Percentiles rank a stretch among this genome's conserved stretches.
Evolutionary conservation across 37 sponge, comb jelly and placozoan genomes (phyloP).

Genomic region (Halichondria panicea): DNA sequence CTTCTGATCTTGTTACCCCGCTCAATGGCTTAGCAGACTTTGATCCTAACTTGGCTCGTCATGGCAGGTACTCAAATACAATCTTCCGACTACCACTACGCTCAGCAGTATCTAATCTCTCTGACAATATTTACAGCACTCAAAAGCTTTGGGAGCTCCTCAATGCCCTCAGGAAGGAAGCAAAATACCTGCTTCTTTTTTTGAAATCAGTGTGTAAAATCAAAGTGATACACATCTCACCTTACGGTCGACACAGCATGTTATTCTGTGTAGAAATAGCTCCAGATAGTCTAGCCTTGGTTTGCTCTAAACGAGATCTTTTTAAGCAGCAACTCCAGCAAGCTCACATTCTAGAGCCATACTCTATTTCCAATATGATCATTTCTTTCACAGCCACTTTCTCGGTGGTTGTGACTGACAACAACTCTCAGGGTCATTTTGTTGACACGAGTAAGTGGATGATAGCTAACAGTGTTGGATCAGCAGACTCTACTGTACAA

Average conservation of each 20-base stretch:
- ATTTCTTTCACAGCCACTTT: conserved; percentile 1
- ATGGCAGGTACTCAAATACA: conserved; percentile 57
- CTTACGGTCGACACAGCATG: background rate
- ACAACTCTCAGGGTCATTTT: background rate
- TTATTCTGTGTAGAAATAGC: background rate
- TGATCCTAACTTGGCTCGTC: too few relatives aligned
- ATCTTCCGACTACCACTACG: conserved; percentile 84
- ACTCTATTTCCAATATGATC: background rate
- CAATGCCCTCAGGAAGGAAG: conserved; percentile 28
- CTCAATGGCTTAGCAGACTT: too few relatives aligned
- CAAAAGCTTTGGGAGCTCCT: conserved; percentile 26
- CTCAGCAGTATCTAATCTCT: conserved; percentile 38
- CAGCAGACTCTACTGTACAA: background rate
- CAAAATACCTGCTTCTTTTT: conserved; percentile 54
- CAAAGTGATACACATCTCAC: conserved; percentile 31
- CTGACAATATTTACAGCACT: conserved; percentile 23
- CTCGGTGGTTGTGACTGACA: conserved; percentile 2
- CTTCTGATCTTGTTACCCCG: too few relatives aligned
- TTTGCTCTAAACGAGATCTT: background rate
- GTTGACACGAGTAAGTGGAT: conserved; percentile 5
- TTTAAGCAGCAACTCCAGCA: background rate
- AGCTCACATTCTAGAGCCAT: background rate
- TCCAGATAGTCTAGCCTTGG: background rate
- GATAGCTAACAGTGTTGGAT: conserved; percentile 27
- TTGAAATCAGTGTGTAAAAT: conserved; percentile 43